Evolutionary conservation across 1,140 invertebrate genomes (phyloP).

Genomic region (Platorchestia sp.): DNA sequence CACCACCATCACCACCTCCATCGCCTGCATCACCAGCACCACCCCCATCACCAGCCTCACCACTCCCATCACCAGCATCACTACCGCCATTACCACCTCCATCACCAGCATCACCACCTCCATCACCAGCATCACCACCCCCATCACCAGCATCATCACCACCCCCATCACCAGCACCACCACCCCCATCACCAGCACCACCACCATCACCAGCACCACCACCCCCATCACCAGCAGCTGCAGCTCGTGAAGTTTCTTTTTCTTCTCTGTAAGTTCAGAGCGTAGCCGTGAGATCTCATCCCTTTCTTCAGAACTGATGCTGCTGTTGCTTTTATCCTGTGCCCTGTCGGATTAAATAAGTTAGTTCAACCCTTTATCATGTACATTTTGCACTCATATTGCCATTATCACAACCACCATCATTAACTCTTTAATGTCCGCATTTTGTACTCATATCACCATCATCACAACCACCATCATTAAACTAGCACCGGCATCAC

Average conservation of each 20-base stretch:
- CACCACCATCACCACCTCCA: background rate
- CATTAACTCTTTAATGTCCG: too few relatives aligned
- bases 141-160: background rate
- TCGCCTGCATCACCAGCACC: too few relatives aligned
- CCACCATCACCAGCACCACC: background rate
- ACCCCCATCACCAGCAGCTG: constrained; percentile 61
- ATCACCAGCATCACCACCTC: background rate
- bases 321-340: background rate
- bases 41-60: too few relatives aligned
- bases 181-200: background rate
- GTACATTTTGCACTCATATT: too few relatives aligned
- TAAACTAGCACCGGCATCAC: too few relatives aligned
- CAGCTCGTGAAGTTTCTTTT: constrained; percentile 68
- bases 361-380: too few relatives aligned
- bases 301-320: background rate
- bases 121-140: background rate
- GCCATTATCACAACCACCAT: too few relatives aligned
- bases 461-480: too few relatives aligned
- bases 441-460: too few relatives aligned
- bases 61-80: background rate
- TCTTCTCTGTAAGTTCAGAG: constrained; percentile 72
- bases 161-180: background rate
- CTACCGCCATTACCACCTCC: background rate
- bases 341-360: too few relatives aligned
- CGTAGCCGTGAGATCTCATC: constrained; percentile 57